phyloP scores from a whole-genome alignment of 2,888 invertebrate species.

The Myopa tessellatipennis region DNA sequence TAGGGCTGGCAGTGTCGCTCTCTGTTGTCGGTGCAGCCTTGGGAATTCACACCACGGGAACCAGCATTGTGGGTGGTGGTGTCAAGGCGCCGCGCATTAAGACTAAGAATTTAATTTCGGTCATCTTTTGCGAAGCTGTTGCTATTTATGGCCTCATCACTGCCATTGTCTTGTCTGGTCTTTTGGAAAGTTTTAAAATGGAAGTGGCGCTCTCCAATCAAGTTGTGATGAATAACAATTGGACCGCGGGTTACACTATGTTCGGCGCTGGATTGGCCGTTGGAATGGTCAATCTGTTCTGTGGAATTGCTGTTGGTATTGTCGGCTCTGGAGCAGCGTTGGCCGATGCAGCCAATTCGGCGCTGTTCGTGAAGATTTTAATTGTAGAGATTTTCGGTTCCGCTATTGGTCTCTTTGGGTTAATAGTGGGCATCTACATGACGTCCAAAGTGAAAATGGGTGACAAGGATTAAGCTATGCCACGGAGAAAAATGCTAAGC shows the following conservation, averaged over 20 bases:
- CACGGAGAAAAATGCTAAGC: background rate
- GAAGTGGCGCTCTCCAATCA: conserved; percentile 52
- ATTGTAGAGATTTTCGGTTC: conserved; percentile 99
- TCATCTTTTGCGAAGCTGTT: conserved; percentile 99
- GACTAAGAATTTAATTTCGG: conserved; percentile 99
- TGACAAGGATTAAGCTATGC: conserved; percentile 69
- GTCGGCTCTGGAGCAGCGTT: conserved; percentile 98
- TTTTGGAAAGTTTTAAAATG: conserved; percentile 72
- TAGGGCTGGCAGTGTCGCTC: conserved; percentile 91
- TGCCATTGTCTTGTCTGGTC: conserved; percentile 94
- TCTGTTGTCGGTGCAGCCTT: conserved; percentile 98
- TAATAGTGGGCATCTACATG: conserved; percentile 98
- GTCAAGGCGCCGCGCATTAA: conserved; percentile 98
- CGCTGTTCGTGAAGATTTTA: conserved; percentile 96
- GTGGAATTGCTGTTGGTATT: conserved; percentile 93
- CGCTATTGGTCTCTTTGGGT: conserved; percentile 98
- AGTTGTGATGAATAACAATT: conserved; percentile 74
- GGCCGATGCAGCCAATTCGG: conserved; percentile 96
- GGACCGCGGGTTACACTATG: conserved; percentile 91
- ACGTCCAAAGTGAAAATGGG: conserved; percentile 85
- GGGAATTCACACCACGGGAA: conserved; percentile 97
- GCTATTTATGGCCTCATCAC: conserved; percentile 99
- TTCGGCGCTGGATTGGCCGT: conserved; percentile 96
- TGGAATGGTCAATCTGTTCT: conserved; percentile 95
- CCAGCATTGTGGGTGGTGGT: conserved; percentile 96